Base-by-base conservation (phyloP, 2,113 vertebrate genomes). In the Australoheros scitulus region DNA sequence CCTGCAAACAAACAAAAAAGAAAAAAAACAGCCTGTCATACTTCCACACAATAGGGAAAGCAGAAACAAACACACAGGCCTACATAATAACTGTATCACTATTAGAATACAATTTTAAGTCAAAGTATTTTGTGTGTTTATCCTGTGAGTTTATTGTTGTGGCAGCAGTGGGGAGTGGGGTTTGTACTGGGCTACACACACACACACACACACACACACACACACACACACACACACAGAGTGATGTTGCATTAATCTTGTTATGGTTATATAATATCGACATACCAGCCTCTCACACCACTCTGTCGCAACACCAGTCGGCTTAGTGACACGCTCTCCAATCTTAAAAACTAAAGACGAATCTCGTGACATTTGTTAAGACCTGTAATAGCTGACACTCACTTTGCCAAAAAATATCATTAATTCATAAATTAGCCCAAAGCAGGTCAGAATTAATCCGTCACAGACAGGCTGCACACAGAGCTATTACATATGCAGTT, bases 1-100 rank as follows among this genome's bases (percentile, higher is more conserved):
- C 98, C 97, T 99, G 92, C 22, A 90, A 86, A 38, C 22, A 32
- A 32, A 32, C 29, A 38, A 38, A 38, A 9, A 82, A 61, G 47
- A 52, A 43, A 87, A 18, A 61, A n/a, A 2, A 26, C 26, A 22
- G 13, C 22, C 18, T 34, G 47, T 55, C 1, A 32, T 20, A 77
- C 22, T 17, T 61, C 9, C 26, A 61, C 22, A 29, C 29, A 32
- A 20, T 29, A 47, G 10, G 22, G 7, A 26, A 7, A 3, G n/a
- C 18, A 56, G n/a, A 78, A 57, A 43, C 14, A 41, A 38, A 47
- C 15, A 38, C 1, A 34, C 7, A 26, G 24, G 14, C 58, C 7
- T 60, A 17, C 8, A 77, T 14, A 59, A 36, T 38, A 76, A 41
- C n/a, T 52, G 38, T 1, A 34, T 72, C 32, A 55, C 15, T 52